phyloP scores from a whole-genome alignment of 2,113 vertebrate genomes.

The Rhinopomastus cyanomelas region DNA sequence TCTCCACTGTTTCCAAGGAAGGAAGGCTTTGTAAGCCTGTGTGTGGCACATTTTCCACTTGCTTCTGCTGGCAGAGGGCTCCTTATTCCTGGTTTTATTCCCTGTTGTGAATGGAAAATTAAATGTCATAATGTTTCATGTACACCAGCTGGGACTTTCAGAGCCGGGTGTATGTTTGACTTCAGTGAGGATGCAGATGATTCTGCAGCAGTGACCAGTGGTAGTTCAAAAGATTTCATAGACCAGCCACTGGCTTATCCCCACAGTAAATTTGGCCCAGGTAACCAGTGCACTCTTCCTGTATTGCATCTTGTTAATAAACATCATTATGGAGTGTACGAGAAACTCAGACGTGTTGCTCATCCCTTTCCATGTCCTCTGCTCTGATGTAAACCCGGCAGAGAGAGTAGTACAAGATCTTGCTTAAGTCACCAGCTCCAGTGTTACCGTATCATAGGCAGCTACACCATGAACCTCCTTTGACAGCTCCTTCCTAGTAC shows the following conservation, averaged over 20 bases:
- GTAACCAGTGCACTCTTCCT: not conserved
- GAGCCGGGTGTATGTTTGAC: not conserved
- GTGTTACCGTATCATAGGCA: not conserved
- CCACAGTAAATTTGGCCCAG: not conserved
- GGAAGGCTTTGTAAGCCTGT: not conserved
- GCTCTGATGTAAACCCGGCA: not conserved
- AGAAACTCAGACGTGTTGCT: not conserved
- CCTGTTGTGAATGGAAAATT: not conserved
- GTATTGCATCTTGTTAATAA: not conserved
- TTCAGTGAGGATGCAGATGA: not conserved
- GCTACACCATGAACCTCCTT: not conserved
- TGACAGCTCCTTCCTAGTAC: not conserved
- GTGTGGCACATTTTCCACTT: not conserved
- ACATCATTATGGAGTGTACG: not conserved
- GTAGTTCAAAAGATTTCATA: not conserved
- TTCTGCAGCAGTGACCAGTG: not conserved
- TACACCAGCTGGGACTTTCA: not conserved
- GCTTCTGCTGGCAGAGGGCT: not conserved
- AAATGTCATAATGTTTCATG: not conserved
- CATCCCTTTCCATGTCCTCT: not conserved
- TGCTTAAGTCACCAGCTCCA: not conserved
- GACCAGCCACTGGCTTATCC: not conserved
- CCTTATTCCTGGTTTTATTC: not conserved
- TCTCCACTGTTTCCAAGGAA: not conserved
- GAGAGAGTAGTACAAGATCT: not conserved